These are phyloP conservation scores for Coendou prehensilis DNA, from an alignment of 2,797 vertebrate species.

Conservation along the genomic window DNA sequence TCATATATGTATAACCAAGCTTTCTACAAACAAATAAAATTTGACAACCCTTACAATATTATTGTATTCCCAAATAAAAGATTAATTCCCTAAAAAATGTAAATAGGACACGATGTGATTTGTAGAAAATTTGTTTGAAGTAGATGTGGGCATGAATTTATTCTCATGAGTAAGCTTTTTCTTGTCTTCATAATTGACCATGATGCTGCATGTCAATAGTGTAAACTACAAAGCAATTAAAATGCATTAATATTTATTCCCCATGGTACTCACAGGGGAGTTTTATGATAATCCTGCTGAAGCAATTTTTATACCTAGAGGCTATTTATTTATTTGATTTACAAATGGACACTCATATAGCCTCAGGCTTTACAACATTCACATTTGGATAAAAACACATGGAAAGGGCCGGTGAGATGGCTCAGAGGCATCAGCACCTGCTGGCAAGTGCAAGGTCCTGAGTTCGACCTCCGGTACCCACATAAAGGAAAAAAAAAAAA, in stretches of 20 bases:
- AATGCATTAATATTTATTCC: slow-evolving; percentile 69
- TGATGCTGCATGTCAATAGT: not conserved
- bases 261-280: not conserved
- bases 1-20: not conserved
- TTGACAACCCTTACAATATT: not conserved
- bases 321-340: slow-evolving; percentile 63
- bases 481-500: no score
- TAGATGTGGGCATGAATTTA: slow-evolving; percentile 13
- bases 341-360: slow-evolving; percentile 37
- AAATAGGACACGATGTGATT: not conserved
- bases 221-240: slow-evolving; percentile 49
- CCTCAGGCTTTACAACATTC: slow-evolving; percentile 35
- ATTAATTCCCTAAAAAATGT: slow-evolving; percentile 9
- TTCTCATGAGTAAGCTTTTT: slow-evolving; percentile 45
- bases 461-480: no score
- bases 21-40: slow-evolving; percentile 21
- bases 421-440: no score
- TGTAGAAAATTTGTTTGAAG: slow-evolving; percentile 50
- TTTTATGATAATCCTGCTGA: slow-evolving; percentile 48
- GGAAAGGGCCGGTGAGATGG: not conserved
- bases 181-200: slow-evolving; percentile 42
- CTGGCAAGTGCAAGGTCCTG: no score
- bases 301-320: slow-evolving; percentile 9
- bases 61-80: not conserved
- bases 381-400: slow-evolving; percentile 44